Percentiles rank a stretch among this genome's conserved stretches.
These are phyloP conservation scores for Melanostigma gelatinosum DNA, from an alignment of 2,113 vertebrate species.

Conservation along the genomic window DNA sequence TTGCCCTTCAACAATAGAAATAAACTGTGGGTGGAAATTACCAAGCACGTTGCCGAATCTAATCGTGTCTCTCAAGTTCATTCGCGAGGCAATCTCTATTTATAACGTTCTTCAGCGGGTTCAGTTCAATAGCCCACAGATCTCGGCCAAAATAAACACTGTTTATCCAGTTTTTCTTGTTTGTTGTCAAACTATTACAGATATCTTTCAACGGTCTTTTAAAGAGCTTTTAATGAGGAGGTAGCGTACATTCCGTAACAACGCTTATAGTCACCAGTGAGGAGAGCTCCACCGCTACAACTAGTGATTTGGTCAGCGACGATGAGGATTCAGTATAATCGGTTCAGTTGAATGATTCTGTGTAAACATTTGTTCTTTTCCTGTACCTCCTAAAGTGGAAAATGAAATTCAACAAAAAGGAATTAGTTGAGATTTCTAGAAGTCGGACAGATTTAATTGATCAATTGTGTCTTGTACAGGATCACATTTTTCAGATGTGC, in stretches of 20 bases:
- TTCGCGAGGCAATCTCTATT: neutral
- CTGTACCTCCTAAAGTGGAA: neutral
- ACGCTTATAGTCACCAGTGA: neutral
- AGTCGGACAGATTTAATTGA: constrained; percentile 57
- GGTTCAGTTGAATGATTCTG: neutral
- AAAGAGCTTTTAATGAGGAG: neutral
- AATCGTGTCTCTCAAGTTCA: neutral
- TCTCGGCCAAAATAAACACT: neutral
- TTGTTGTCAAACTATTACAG: neutral
- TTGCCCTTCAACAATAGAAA: neutral
- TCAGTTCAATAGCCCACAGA: neutral
- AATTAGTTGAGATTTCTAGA: constrained; percentile 16
- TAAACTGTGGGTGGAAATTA: constrained; percentile 12
- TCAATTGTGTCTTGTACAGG: constrained; percentile 49
- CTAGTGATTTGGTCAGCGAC: neutral
- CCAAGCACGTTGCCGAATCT: neutral
- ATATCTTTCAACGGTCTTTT: neutral
- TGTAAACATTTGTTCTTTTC: neutral
- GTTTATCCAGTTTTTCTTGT: neutral
- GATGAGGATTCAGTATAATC: neutral
- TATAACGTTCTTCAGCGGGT: neutral
- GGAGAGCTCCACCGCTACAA: neutral
- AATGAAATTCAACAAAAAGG: no score
- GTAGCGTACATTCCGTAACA: neutral
- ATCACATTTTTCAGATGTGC: constrained; percentile 70